Conservation (phyloP, 2,113 vertebrate genomes). For the Tragelaphus imberbis region DNA sequence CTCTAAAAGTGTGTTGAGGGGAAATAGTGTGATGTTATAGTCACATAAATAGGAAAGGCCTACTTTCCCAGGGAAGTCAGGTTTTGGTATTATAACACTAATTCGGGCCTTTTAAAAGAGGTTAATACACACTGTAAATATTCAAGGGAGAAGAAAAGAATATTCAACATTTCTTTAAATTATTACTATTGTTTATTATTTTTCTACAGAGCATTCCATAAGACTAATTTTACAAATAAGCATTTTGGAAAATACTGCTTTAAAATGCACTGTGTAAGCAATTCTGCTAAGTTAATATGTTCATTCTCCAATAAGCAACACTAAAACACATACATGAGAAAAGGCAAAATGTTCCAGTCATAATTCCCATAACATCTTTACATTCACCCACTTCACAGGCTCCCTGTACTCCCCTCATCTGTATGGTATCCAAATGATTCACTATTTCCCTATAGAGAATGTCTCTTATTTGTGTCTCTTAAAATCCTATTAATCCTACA, state of each 20-base stretch:
- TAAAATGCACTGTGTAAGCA: background rate
- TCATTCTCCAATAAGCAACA: background rate
- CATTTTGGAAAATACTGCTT: constrained; percentile 16
- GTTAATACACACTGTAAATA: background rate
- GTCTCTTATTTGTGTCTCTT: background rate
- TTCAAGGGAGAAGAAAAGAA: background rate
- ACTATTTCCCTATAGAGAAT: background rate
- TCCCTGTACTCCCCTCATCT: background rate
- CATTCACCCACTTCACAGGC: background rate
- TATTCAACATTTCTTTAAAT: constrained; percentile 25
- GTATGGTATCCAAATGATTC: background rate
- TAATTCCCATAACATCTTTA: background rate
- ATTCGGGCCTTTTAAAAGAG: constrained; percentile 19
- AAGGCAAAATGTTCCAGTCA: background rate
- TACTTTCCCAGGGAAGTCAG: background rate
- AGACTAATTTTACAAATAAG: constrained; percentile 1
- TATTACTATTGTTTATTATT: constrained; percentile 28
- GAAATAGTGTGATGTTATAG: background rate
- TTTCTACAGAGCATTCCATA: background rate
- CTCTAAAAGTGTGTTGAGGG: background rate
- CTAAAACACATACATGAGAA: background rate
- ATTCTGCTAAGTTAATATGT: background rate
- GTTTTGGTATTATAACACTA: background rate
- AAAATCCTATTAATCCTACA: background rate
- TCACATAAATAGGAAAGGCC: background rate